phyloP scores from a whole-genome alignment of 2,888 invertebrate genomes.

The Platycnemis pennipes region DNA sequence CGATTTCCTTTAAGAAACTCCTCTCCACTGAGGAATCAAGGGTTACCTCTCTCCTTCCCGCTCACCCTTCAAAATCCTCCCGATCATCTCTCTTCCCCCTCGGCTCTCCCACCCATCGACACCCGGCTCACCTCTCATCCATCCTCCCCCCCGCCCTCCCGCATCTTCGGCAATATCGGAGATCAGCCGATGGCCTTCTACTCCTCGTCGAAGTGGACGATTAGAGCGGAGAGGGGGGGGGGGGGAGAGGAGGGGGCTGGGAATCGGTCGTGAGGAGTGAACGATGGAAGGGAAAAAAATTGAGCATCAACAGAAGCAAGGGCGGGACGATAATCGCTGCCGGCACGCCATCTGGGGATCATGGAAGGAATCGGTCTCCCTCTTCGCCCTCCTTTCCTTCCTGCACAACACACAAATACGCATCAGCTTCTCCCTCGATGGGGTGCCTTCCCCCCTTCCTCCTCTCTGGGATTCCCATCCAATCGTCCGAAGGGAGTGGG shows the following conservation, averaged over 20 bases:
- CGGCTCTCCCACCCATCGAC: not conserved
- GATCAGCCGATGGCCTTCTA: conserved; percentile 43
- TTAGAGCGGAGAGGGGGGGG: no score
- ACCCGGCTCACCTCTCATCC: not conserved
- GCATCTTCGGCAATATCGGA: conserved; percentile 18
- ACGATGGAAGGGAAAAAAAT: conserved; percentile 41
- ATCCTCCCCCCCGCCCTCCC: not conserved
- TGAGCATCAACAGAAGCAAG: conserved; percentile 53
- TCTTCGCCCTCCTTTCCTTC: not conserved
- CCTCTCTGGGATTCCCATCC: conserved; percentile 37
- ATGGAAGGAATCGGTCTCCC: not conserved
- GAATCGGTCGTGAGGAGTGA: not conserved
- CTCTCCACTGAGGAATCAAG: not conserved
- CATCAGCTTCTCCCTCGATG: not conserved
- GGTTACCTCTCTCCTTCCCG: not conserved
- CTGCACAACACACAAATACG: conserved; percentile 2
- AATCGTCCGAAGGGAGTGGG: conserved; percentile 27
- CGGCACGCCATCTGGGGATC: conserved; percentile 64
- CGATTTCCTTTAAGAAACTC: not conserved
- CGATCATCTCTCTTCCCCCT: not conserved
- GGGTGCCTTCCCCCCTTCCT: not conserved
- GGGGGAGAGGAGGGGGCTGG: not conserved
- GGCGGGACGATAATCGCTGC: conserved; percentile 55
- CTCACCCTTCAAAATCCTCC: not conserved
- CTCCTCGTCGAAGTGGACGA: conserved; percentile 25